Evolutionary conservation across 1,140 invertebrate species (phyloP).

Genomic region (Drosophila takahashii): DNA sequence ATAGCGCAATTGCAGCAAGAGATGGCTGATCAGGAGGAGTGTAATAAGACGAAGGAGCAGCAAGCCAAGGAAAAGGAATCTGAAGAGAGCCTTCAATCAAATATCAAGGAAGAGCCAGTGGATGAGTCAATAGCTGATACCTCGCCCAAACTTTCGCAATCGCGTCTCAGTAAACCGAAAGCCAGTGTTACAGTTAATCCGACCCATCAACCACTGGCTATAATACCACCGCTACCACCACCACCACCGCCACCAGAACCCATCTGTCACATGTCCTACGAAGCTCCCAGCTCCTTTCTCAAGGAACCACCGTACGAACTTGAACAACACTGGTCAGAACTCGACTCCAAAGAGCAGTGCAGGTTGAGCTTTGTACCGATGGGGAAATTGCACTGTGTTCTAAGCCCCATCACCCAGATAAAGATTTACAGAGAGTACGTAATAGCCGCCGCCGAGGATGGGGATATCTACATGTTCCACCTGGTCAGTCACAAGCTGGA

Average conservation of each 20-base stretch:
- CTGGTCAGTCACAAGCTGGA: slow-evolving; percentile 84
- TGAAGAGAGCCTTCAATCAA: not conserved
- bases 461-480: slow-evolving; percentile 86
- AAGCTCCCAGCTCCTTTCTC: slow-evolving; percentile 21
- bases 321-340: not conserved
- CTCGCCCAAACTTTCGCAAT: slow-evolving; percentile 6
- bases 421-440: slow-evolving; percentile 56
- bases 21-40: not conserved
- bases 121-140: slow-evolving; percentile 7
- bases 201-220: slow-evolving; percentile 33
- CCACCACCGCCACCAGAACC: slow-evolving; percentile 60
- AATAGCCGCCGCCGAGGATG: slow-evolving; percentile 86
- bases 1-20: not conserved
- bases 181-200: slow-evolving; percentile 1
- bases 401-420: slow-evolving; percentile 72
- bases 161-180: slow-evolving; percentile 18
- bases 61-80: not conserved
- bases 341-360: not conserved
- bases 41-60: not conserved
- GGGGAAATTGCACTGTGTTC: slow-evolving; percentile 53
- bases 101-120: not conserved
- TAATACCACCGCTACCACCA: slow-evolving; percentile 62
- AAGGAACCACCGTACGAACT: slow-evolving; percentile 11
- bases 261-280: slow-evolving; percentile 36
- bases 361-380: slow-evolving; percentile 32